Evolutionary conservation across 2,888 invertebrate genomes (phyloP).

Genomic region (Hipparchia semele): DNA sequence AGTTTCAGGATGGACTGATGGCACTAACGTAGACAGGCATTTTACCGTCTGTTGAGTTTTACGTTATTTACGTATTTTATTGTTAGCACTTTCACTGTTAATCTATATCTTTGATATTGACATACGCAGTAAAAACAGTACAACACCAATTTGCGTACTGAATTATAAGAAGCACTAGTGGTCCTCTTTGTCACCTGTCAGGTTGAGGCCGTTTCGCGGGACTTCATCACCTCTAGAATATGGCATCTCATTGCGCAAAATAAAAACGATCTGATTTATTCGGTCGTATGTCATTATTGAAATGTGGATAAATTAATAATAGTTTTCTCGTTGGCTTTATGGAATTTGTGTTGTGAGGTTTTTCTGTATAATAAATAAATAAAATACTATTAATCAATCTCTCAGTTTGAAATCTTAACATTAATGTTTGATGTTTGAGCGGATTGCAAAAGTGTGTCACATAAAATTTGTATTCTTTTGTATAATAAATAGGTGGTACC

Average conservation of each 20-base stretch:
- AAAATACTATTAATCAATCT: conserved; percentile 4
- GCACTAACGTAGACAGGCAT: no score
- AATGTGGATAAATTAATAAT: conserved; percentile 61
- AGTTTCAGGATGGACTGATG: no score
- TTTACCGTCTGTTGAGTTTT: no score
- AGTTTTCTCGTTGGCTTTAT: conserved; percentile 47
- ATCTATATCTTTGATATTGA: no score
- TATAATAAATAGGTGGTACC: not conserved
- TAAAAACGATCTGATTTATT: conserved; percentile 63
- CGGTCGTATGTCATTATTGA: conserved; percentile 72
- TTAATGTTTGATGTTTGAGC: not conserved
- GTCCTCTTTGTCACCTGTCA: no score
- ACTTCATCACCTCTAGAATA: not conserved
- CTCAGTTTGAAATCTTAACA: conserved; percentile 3
- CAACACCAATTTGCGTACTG: no score
- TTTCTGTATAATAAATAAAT: conserved; percentile 11
- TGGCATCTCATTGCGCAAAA: conserved; percentile 29
- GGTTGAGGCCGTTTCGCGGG: not conserved
- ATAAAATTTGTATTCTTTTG: conserved; percentile 2
- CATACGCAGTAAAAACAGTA: no score
- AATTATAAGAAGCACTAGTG: no score
- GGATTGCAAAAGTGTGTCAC: conserved; percentile 4
- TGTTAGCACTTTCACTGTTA: no score
- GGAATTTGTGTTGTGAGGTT: conserved; percentile 27
- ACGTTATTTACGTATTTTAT: no score